phyloP scores from a whole-genome alignment of 2,888 invertebrate species.

The Venusia cambrica region DNA sequence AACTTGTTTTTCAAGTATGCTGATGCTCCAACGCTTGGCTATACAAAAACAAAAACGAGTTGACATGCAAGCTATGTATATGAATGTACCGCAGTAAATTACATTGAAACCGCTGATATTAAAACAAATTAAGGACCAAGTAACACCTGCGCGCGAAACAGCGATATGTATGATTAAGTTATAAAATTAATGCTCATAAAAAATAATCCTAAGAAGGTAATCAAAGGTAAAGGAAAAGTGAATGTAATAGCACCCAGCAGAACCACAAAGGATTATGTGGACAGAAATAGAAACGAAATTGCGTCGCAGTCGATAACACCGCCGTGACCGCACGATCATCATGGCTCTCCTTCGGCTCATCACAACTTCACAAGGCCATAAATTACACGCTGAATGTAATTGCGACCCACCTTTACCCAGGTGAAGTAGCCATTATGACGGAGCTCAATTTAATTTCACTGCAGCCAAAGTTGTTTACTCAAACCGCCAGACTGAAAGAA shows the following conservation, averaged over 20 bases:
- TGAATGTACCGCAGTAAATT: no score
- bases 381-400: slow-evolving; percentile 26
- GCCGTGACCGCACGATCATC: slow-evolving; percentile 54
- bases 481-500: slow-evolving; percentile 39
- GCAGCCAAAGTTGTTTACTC: slow-evolving; percentile 25
- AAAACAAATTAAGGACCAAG: slow-evolving; percentile 14
- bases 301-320: slow-evolving; percentile 60
- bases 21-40: no score
- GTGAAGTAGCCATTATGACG: slow-evolving; percentile 22
- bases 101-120: slow-evolving; percentile 3
- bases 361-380: slow-evolving; percentile 33
- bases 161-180: slow-evolving; percentile 46
- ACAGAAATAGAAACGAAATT: slow-evolving; percentile 64
- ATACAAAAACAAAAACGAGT: no score
- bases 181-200: slow-evolving; percentile 45
- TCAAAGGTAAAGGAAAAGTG: slow-evolving; percentile 47
- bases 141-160: slow-evolving; percentile 25
- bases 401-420: slow-evolving; percentile 18
- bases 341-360: slow-evolving; percentile 33
- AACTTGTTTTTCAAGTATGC: no score
- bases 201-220: slow-evolving; percentile 46
- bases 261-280: slow-evolving; percentile 56
- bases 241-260: slow-evolving; percentile 57
- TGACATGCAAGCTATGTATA: no score
- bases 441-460: slow-evolving; percentile 25